Evolutionary conservation across 2,797 vertebrate species (phyloP), one percentile per base, ranked within the genome.

Genomic region (Amniataba percoides): DNA sequence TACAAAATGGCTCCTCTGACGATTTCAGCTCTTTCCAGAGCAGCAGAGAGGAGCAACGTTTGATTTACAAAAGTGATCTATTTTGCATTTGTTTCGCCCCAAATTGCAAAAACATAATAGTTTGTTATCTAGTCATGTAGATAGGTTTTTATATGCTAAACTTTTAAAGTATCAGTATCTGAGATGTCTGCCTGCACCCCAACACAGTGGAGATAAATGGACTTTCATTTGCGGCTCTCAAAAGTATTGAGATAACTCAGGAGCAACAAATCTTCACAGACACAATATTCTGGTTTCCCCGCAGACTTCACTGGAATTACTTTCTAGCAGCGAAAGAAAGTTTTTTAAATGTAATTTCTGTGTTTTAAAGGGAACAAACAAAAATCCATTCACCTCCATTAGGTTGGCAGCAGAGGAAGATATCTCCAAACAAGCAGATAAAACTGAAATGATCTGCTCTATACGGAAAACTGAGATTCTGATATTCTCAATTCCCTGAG

Each of bases 1-100:
- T 61, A 67, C 60, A 69, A 70, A 84, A 65, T 19, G 11, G 27
- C 25, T 71, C 64, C 62, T 61, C 58, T 48, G 63, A 71, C 31
- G 16, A 42, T 67, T 68, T 53, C n/a, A 51, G 34, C 42, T 65
- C 19, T 51, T 62, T 62, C 56, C 36, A 63, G 7, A 63, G 52
- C 18, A 23, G 56, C 23, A 59, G 34, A 5, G 15, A 68, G 46
- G 8, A 40, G 25, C 31, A 8, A 56, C 36, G 34, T 42, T 48
- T 10, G 18, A 23, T 58, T 46, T 16, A 11, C 6, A 49, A 46
- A 27, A 25, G 27, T 45, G 3, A 21, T 46, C 2, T 13, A 40
- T 34, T 21, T 4, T 6, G 4, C 5, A 7, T 63, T 72, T 31
- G 8, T 23, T 36, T 49, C n/a, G 49, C 11, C 18, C 18, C 8